Conservation (phyloP, 2,888 invertebrate genomes). For the Plemyria rubiginata region DNA sequence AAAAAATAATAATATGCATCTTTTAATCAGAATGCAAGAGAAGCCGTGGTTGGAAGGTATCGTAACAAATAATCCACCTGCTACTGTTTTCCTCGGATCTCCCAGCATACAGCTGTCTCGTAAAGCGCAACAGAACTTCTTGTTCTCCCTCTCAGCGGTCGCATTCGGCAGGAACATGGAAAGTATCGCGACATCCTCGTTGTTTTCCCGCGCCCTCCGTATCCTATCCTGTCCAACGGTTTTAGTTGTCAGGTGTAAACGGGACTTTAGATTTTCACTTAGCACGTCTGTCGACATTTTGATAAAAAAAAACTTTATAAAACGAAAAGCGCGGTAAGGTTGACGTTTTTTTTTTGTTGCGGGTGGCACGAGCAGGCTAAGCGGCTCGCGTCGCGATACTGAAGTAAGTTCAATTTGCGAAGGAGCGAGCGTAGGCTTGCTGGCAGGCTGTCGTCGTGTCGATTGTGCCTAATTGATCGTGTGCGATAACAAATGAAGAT, state of each 20-base stretch:
- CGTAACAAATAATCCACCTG: slow-evolving; percentile 84
- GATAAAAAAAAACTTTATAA: slow-evolving; percentile 42
- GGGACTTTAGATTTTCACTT: slow-evolving; percentile 91
- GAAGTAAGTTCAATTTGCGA: slow-evolving; percentile 47
- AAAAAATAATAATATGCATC: no score
- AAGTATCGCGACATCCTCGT: slow-evolving; percentile 94
- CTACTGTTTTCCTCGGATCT: slow-evolving; percentile 90
- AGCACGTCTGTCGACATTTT: slow-evolving; percentile 91
- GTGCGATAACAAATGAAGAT: slow-evolving; percentile 60
- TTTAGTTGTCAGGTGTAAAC: slow-evolving; percentile 90
- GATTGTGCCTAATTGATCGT: slow-evolving; percentile 72
- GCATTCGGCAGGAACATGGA: slow-evolving; percentile 92
- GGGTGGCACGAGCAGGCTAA: slow-evolving; percentile 64
- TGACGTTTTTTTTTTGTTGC: slow-evolving; percentile 46
- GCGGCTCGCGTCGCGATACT: slow-evolving; percentile 75
- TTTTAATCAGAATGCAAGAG: no score
- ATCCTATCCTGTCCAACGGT: slow-evolving; percentile 94
- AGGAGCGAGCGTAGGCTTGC: slow-evolving; percentile 51
- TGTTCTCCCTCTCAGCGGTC: slow-evolving; percentile 87
- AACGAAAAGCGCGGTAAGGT: slow-evolving; percentile 55
- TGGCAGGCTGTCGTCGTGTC: slow-evolving; percentile 70
- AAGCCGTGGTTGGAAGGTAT: neutral
- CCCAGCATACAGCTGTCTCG: slow-evolving; percentile 91
- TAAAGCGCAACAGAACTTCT: slow-evolving; percentile 91
- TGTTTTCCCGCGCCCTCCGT: slow-evolving; percentile 90